A percentile compares a stretch with the other conserved stretches of the same genome.
Conservation (phyloP, 2,888 invertebrate species). For the Epinotia nisella region DNA sequence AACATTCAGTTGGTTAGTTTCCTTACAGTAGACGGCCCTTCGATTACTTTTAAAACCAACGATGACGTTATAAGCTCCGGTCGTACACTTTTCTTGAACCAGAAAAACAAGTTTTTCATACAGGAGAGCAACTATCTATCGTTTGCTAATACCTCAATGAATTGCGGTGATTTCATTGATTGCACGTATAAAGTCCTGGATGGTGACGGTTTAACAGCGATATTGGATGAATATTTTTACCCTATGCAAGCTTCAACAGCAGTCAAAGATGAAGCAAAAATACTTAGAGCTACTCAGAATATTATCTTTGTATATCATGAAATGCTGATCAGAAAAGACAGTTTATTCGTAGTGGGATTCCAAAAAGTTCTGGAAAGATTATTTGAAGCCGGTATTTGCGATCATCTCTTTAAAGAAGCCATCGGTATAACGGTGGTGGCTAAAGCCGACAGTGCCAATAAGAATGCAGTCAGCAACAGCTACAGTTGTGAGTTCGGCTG, state of each 20-base stretch:
- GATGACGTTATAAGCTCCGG: constrained; percentile 64
- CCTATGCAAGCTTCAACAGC: constrained; percentile 62
- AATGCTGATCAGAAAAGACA: constrained; percentile 65
- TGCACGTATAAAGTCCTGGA: constrained; percentile 56
- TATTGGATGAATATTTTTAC: constrained; percentile 60
- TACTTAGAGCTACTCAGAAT: constrained; percentile 60
- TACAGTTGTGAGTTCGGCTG: constrained; percentile 71
- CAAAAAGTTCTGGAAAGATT: constrained; percentile 57
- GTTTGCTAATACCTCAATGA: constrained; percentile 58
- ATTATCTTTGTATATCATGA: constrained; percentile 67
- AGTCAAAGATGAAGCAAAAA: constrained; percentile 64
- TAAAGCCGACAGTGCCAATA: constrained; percentile 58
- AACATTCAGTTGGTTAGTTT: constrained; percentile 69
- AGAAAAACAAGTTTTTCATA: constrained; percentile 60
- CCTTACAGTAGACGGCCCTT: constrained; percentile 66
- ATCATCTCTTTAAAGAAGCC: constrained; percentile 61
- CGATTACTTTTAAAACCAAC: constrained; percentile 59
- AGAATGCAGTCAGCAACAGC: constrained; percentile 62
- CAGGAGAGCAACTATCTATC: constrained; percentile 58
- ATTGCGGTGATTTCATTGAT: constrained; percentile 59
- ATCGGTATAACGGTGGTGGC: constrained; percentile 63
- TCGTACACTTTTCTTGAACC: constrained; percentile 55
- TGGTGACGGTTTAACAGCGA: constrained; percentile 62
- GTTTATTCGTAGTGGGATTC: constrained; percentile 55
- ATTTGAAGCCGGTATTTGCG: constrained; percentile 70